Conservation (phyloP, 2,888 invertebrate genomes). For the Melanophora roralis region DNA sequence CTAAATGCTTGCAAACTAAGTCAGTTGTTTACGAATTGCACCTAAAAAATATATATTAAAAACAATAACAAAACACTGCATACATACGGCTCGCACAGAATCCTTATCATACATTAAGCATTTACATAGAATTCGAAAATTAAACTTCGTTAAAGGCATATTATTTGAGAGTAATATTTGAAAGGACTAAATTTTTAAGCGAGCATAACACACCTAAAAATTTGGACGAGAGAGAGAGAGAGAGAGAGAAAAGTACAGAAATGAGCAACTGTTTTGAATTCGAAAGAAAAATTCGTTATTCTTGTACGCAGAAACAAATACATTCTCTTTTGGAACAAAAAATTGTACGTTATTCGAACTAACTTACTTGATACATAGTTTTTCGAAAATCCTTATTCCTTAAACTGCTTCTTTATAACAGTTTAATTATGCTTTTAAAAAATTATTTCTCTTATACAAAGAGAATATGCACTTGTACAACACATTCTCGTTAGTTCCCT, state of each 20-base stretch:
- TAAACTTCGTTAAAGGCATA: slow-evolving; percentile 37
- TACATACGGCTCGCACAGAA: slow-evolving; percentile 4
- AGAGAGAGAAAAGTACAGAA: not conserved
- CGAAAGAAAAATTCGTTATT: no score
- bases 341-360: slow-evolving; percentile 21
- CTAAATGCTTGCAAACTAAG: slow-evolving; percentile 54
- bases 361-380: no score
- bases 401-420: slow-evolving; percentile 47
- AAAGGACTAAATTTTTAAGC: not conserved
- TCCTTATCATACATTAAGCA: slow-evolving; percentile 18
- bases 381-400: slow-evolving; percentile 20
- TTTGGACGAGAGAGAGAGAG: not conserved
- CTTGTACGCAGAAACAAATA: no score
- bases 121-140: slow-evolving; percentile 51
- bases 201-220: slow-evolving; percentile 50
- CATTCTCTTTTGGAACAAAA: not conserved
- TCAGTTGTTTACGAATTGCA: slow-evolving; percentile 64
- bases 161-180: not conserved
- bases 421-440: slow-evolving; percentile 33
- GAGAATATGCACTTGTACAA: not conserved
- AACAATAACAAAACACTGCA: slow-evolving; percentile 10
- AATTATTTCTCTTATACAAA: not conserved
- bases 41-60: slow-evolving; percentile 20
- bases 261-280: no score
- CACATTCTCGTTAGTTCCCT: slow-evolving; percentile 26